Evolutionary conservation across 2,888 invertebrate species (phyloP), one percentile per base, ranked within the genome.

Genomic region (Ethmia dodecea): DNA sequence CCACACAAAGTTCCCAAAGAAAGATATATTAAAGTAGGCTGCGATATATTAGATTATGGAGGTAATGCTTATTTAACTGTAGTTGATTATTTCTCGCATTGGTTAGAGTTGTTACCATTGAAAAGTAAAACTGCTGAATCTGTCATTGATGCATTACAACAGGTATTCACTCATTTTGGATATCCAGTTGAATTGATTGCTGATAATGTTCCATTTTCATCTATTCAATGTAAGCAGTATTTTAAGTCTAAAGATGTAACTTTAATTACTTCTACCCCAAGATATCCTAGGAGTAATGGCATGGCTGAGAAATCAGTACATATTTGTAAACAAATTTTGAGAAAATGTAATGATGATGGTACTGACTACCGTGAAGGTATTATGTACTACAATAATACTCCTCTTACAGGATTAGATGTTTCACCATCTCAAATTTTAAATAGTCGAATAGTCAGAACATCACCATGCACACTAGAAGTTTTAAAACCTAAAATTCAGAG

Each of bases 1-100:
- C 33, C 32, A 6, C 41, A 41, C 10, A 37, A 41, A 33, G 28
- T 41, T 18, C 35, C 33, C 22, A 39, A 39, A 24, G 10, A 30
- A 9, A 42, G 33, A 25, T 42, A 28, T 27, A 9, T 10, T 3
- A 42, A 35, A 28, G 15, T 41, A 8, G 42, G 33, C 4, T 12
- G 15, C 6, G 38, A 42, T 13, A 36, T 38, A 5, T 5, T 28
- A 14, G 36, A 35, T 11, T 28, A 13, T 31, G 22, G 3, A 25
- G 29, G 35, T 3, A 33, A 30, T 15, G 3, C 16, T 6, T 37
- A 13, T 10, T 12, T 37, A 2, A 24, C 28, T 6, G 25, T 37
- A 18, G 28, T 37, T 11, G 36, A 37, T 24, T 31, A 28, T 22
- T 28, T 31, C 6, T 37, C 36, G 6, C 36, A 31, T 11, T 36